Evolutionary conservation across 2,113 vertebrate species (phyloP).

Genomic region (Ceuthmochares aereus): DNA sequence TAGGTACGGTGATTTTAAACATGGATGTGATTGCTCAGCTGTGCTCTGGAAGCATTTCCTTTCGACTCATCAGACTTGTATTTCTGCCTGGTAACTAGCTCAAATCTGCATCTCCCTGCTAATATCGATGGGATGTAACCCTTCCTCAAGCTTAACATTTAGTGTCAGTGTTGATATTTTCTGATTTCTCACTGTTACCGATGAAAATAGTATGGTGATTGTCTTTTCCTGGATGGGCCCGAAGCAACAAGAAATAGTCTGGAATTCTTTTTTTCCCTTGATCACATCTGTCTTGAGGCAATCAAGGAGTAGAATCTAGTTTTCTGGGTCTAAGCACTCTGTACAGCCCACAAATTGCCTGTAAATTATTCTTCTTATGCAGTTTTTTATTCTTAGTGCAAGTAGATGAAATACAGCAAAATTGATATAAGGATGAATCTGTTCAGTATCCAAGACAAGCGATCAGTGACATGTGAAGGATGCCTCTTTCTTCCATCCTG

Average conservation of each 20-base stretch:
- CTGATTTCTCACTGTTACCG: neutral
- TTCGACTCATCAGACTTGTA: neutral
- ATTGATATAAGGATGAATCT: neutral
- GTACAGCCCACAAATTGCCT: neutral
- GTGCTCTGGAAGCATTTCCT: neutral
- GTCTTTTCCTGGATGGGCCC: neutral
- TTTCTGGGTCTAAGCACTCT: neutral
- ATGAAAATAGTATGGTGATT: neutral
- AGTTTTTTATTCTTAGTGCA: neutral
- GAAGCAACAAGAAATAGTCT: neutral
- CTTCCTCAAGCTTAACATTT: neutral
- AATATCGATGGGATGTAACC: neutral
- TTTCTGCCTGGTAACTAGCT: neutral
- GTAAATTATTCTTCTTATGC: neutral
- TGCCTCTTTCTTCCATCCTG: neutral
- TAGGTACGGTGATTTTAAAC: neutral
- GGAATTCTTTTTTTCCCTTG: neutral
- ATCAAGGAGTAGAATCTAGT: neutral
- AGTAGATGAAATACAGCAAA: neutral
- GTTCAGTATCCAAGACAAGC: neutral
- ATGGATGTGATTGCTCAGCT: neutral
- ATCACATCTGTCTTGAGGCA: accelerated
- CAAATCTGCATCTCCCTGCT: neutral
- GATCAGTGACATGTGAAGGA: neutral
- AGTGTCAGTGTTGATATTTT: neutral